Evolutionary conservation across 2,797 vertebrate species (phyloP).

Genomic region (Periparus ater): DNA sequence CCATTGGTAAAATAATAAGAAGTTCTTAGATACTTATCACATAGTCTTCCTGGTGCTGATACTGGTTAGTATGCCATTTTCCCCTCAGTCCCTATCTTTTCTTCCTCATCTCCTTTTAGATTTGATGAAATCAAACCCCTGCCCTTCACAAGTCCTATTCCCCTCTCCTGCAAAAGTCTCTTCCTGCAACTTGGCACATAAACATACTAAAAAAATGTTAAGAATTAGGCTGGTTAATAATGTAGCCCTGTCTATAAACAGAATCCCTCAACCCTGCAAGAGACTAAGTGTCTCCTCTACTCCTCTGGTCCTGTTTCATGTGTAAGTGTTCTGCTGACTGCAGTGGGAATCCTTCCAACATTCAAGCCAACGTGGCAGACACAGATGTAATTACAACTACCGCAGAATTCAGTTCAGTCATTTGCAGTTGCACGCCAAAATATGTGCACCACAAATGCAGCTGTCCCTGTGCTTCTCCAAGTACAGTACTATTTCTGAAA

Average conservation of each 20-base stretch:
- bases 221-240: not conserved
- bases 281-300: not conserved
- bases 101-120: not conserved
- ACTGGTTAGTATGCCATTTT: not conserved
- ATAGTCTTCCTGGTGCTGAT: not conserved
- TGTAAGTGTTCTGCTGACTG: not conserved
- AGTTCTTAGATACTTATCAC: not conserved
- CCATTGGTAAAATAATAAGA: not conserved
- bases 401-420: constrained; percentile 9
- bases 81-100: not conserved
- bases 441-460: not conserved
- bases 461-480: not conserved
- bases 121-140: not conserved
- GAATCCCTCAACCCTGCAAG: not conserved
- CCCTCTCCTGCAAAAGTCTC: not conserved
- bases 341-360: constrained; percentile 2
- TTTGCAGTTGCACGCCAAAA: not conserved
- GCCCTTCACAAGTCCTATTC: not conserved
- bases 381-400: constrained; percentile 53
- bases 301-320: not conserved
- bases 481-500: not conserved
- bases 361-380: constrained; percentile 41
- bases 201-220: not conserved
- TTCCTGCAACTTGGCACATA: not conserved
- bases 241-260: not conserved